Evolutionary conservation across 2,113 vertebrate genomes (phyloP), one percentile per base, ranked within the genome.

Genomic region (Saguinus midas): DNA sequence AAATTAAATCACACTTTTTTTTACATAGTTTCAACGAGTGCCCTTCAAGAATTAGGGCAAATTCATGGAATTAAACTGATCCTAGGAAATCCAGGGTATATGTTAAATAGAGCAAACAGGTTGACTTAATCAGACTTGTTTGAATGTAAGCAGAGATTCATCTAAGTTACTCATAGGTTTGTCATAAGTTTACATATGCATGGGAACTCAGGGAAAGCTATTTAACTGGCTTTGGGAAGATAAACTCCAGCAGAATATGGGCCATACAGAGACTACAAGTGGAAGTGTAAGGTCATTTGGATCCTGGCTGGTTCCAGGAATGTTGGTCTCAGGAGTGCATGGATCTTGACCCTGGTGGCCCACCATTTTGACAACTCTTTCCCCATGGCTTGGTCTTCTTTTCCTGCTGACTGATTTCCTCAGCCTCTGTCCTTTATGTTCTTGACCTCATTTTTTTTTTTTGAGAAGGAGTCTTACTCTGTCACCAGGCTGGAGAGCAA

Each of bases 251-350:
- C 50, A 95, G 87, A 92, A 90, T 52, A 8, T 73, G 70, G 95
- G 45, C 92, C 94, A 94, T 87, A 90, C 93, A 96, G 89, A 94
- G 94, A 75, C 48, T 81, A 92, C 40, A 92, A 81, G 72, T 90
- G 87, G 96, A 96, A 97, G 61, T 79, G 50, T 80, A 85, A 85
- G 58, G 85, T 97, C 94, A 96, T 80, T 50, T 91, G 84, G 82
- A 83, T 94, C 73, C 94, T 96, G 83, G 88, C 84, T 61, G 88
- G 88, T 94, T 91, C 90, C 85, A 87, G 64, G 87, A 94, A 84
- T 43, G 70, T 64, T 84, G 83, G 91, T 58, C 80, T 84, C 43
- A 11, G 55, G 91, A 79, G 64, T 43, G n/a, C 37, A 35, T 37
- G 52, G 80, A 68, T 66, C 81, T 87, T 96, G 90, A 96, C 82